Percentiles rank a stretch among this genome's conserved stretches.
Evolutionary conservation across 2,888 invertebrate genomes (phyloP).

Genomic region (Epinotia brunnichana): DNA sequence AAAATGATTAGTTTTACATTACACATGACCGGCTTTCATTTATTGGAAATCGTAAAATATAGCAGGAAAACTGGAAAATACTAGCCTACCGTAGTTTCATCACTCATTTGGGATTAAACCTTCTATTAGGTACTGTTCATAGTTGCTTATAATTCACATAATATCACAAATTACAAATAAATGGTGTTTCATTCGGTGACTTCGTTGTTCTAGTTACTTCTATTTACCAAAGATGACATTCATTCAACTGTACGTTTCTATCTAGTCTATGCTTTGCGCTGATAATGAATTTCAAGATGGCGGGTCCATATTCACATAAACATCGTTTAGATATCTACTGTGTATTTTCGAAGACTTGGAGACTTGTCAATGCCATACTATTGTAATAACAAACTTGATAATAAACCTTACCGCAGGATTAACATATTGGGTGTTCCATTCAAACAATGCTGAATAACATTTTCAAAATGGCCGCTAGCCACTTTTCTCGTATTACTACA

Average conservation of each 20-base stretch:
- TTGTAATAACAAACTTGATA: neutral
- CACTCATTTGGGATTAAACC: neutral
- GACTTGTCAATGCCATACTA: neutral
- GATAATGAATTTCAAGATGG: constrained; percentile 22
- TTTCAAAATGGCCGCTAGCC: constrained; percentile 39
- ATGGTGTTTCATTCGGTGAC: neutral
- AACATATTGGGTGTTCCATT: neutral
- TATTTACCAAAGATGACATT: neutral
- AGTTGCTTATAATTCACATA: neutral
- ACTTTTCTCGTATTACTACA: constrained; percentile 5
- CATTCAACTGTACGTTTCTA: neutral
- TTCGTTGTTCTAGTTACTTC: neutral
- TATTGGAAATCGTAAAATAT: neutral
- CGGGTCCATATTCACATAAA: constrained; percentile 4
- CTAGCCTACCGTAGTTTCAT: neutral
- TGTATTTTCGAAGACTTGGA: neutral
- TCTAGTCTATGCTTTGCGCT: constrained; percentile 5
- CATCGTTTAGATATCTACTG: neutral
- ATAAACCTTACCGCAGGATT: constrained; percentile 7
- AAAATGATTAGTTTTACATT: constrained; percentile 2
- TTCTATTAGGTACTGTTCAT: neutral
- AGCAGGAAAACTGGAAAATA: neutral
- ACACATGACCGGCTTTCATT: neutral
- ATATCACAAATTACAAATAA: neutral
- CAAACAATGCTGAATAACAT: constrained; percentile 12